These are phyloP conservation scores for Planococcus citri DNA, from an alignment of 1,140 invertebrate species.

Conservation along the genomic window DNA sequence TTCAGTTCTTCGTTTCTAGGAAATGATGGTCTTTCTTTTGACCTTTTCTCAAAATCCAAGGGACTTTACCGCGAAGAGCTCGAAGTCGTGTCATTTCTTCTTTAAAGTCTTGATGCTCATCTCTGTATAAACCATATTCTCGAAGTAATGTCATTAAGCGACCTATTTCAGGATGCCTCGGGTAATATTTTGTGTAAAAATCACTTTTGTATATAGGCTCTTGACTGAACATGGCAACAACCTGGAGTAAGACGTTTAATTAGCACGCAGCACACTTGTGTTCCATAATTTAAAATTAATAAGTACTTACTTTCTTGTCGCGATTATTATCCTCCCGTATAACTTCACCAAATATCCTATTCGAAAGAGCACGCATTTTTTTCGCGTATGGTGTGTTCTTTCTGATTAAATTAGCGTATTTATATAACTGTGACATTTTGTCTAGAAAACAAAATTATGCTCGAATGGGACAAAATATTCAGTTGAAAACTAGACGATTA, in stretches of 20 bases:
- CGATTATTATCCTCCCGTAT: slow-evolving; percentile 53
- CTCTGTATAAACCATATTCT: slow-evolving; percentile 65
- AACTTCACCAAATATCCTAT: slow-evolving; percentile 82
- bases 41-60: not conserved
- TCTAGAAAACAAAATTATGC: not conserved
- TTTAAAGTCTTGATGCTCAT: slow-evolving; percentile 84
- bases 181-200: slow-evolving; percentile 74
- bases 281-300: not conserved
- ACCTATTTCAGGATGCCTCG: slow-evolving; percentile 61
- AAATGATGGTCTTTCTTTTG: not conserved
- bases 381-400: slow-evolving; percentile 61
- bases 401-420: slow-evolving; percentile 54
- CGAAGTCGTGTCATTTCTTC: slow-evolving; percentile 73
- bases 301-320: slow-evolving; percentile 45
- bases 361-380: slow-evolving; percentile 73
- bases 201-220: slow-evolving; percentile 59
- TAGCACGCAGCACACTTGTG: not conserved
- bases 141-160: slow-evolving; percentile 55
- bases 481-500: no score
- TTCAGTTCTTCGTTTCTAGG: not conserved
- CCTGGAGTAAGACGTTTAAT: slow-evolving; percentile 35
- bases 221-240: slow-evolving; percentile 63
- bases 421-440: slow-evolving; percentile 18
- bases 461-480: no score
- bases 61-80: slow-evolving; percentile 58